These are phyloP conservation scores for Coelinius sp. DNA, from an alignment of 2,888 invertebrate species.

Conservation along the genomic window DNA sequence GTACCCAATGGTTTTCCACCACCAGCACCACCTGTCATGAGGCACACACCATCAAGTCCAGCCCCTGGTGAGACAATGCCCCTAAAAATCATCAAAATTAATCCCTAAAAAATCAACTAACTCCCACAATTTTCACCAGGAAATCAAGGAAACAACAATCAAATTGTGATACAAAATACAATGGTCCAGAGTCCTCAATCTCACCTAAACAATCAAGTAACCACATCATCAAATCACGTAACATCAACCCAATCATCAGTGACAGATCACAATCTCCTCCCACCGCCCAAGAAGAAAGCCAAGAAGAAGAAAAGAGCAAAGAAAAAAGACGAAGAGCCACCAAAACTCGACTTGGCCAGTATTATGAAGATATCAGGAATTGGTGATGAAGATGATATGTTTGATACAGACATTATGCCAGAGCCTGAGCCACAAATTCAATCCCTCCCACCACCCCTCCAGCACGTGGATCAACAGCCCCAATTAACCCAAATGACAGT, in stretches of 20 bases:
- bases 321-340: slow-evolving; percentile 71
- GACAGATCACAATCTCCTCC: slow-evolving; percentile 67
- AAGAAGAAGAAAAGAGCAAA: slow-evolving; percentile 75
- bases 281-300: slow-evolving; percentile 72
- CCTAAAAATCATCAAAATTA: too few relatives aligned
- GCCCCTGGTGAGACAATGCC: slow-evolving; percentile 57
- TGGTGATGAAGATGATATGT: slow-evolving; percentile 79
- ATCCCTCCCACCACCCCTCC: slow-evolving; percentile 46
- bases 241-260: slow-evolving; percentile 54
- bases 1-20: slow-evolving; percentile 69
- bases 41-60: slow-evolving; percentile 66
- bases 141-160: slow-evolving; percentile 62
- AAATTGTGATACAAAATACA: slow-evolving; percentile 68
- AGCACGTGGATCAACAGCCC: slow-evolving; percentile 46
- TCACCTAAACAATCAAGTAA: slow-evolving; percentile 59
- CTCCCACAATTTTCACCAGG: slow-evolving; percentile 47
- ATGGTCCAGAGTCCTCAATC: slow-evolving; percentile 68
- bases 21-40: slow-evolving; percentile 66
- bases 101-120: too few relatives aligned
- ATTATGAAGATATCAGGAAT: slow-evolving; percentile 83
- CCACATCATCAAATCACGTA: slow-evolving; percentile 21
- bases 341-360: slow-evolving; percentile 79
- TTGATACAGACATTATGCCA: slow-evolving; percentile 64
- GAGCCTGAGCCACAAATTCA: slow-evolving; percentile 51
- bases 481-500: slow-evolving; percentile 52